A percentile compares a stretch with the other conserved stretches of the same genome.
Conservation (phyloP, 1,140 invertebrate genomes). For the Brachionus plicatilis region DNA sequence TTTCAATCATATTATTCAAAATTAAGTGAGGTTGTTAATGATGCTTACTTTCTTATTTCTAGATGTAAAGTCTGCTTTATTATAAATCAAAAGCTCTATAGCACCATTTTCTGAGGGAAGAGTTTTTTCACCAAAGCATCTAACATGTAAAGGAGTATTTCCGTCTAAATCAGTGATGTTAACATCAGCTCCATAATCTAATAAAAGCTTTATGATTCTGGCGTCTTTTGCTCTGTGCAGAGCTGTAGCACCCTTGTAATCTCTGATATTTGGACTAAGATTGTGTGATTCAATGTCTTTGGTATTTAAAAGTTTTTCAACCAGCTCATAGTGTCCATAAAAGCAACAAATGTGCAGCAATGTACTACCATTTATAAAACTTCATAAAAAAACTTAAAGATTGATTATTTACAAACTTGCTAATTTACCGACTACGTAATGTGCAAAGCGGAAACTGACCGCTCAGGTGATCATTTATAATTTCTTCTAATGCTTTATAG, state of each 20-base stretch:
- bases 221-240: constrained; percentile 49
- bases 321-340: constrained; percentile 65
- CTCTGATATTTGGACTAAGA: constrained; percentile 40
- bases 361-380: constrained; percentile 63
- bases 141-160: constrained; percentile 55
- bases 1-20: no score
- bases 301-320: constrained; percentile 61
- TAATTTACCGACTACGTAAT: constrained; percentile 50
- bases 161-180: constrained; percentile 50
- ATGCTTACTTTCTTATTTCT: constrained; percentile 49
- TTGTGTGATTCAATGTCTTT: constrained; percentile 48
- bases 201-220: constrained; percentile 48
- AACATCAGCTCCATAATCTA: constrained; percentile 49
- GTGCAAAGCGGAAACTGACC: constrained; percentile 43
- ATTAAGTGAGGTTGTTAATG: not conserved
- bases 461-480: not conserved
- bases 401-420: not conserved
- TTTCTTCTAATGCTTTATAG: not conserved
- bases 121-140: constrained; percentile 52
- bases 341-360: constrained; percentile 69
- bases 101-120: constrained; percentile 46
- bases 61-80: constrained; percentile 46
- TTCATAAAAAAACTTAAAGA: constrained; percentile 41
- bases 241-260: constrained; percentile 53
- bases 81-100: constrained; percentile 48